phyloP scores from a whole-genome alignment of 2,113 vertebrate genomes.

The Thunnus thynnus region DNA sequence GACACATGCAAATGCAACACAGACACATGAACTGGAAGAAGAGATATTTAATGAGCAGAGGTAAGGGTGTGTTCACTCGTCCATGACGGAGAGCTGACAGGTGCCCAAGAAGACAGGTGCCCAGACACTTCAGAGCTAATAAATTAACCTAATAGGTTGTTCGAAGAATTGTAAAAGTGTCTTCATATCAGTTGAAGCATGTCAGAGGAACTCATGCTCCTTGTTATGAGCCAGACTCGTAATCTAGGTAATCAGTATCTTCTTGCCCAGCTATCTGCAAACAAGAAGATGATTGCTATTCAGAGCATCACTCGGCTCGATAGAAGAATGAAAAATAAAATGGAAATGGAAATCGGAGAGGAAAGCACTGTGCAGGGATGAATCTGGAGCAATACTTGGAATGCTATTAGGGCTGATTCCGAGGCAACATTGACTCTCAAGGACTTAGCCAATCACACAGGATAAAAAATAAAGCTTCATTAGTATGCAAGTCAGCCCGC shows the following conservation, averaged over 20 bases:
- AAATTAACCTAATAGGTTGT: slow-evolving; percentile 22
- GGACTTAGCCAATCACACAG: slow-evolving; percentile 47
- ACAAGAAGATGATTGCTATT: slow-evolving; percentile 42
- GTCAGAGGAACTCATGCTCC: slow-evolving; percentile 13
- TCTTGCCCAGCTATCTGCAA: not conserved
- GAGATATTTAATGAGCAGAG: not conserved
- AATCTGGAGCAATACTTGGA: slow-evolving; percentile 12
- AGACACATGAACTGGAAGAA: not conserved
- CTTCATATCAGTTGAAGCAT: not conserved
- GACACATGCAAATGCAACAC: not conserved
- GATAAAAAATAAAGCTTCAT: slow-evolving; percentile 53
- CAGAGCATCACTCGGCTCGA: slow-evolving; percentile 4
- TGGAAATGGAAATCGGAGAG: not conserved
- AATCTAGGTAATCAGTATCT: slow-evolving; percentile 13
- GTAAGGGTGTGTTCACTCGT: not conserved
- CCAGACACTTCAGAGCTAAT: not conserved
- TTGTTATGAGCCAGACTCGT: slow-evolving; percentile 1
- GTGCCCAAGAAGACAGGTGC: not conserved
- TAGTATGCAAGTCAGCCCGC: slow-evolving; percentile 56
- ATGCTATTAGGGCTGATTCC: slow-evolving; percentile 29
- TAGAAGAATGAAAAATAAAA: slow-evolving; percentile 20
- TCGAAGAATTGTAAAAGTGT: slow-evolving; percentile 13
- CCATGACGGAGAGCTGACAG: slow-evolving; percentile 18
- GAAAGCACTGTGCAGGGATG: not conserved
- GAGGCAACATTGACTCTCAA: slow-evolving; percentile 49